phyloP scores from a whole-genome alignment of 2,113 vertebrate species.

The Xiphorhynchus elegans region DNA sequence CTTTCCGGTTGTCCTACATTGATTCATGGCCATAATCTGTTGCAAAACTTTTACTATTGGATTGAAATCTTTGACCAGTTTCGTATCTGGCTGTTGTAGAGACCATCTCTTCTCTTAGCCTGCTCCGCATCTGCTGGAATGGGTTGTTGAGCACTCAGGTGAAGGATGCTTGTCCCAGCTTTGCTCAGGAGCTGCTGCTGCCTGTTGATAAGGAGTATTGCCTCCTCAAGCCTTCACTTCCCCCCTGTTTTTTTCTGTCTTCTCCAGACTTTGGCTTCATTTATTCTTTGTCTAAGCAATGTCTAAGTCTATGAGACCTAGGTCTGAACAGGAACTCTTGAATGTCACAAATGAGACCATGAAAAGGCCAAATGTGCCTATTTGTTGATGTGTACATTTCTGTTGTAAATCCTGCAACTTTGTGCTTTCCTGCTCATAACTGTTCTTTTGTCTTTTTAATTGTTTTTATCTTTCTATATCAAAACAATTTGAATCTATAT shows the following conservation, averaged over 20 bases:
- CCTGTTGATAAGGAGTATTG: neutral
- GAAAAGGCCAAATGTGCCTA: neutral
- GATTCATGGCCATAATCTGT: neutral
- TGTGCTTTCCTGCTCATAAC: neutral
- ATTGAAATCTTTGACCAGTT: neutral
- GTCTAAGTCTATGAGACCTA: neutral
- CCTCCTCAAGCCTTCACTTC: neutral
- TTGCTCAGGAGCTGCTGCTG: neutral
- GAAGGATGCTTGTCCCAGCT: neutral
- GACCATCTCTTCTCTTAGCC: neutral
- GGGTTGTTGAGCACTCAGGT: neutral
- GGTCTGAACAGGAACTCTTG: neutral
- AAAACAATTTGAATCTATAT: conserved; percentile 39
- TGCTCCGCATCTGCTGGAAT: neutral
- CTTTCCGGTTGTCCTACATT: neutral
- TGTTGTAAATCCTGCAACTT: neutral
- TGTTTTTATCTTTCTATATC: conserved; percentile 32
- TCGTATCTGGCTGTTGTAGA: neutral
- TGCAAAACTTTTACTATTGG: neutral
- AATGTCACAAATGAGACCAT: neutral
- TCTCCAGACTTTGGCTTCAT: neutral
- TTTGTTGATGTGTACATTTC: neutral
- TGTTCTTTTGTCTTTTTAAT: conserved; percentile 2
- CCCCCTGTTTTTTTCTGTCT: neutral
- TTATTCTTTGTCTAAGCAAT: neutral